Evolutionary conservation across 2,888 invertebrate species (phyloP).

Genomic region (Mallateleia sp.): DNA sequence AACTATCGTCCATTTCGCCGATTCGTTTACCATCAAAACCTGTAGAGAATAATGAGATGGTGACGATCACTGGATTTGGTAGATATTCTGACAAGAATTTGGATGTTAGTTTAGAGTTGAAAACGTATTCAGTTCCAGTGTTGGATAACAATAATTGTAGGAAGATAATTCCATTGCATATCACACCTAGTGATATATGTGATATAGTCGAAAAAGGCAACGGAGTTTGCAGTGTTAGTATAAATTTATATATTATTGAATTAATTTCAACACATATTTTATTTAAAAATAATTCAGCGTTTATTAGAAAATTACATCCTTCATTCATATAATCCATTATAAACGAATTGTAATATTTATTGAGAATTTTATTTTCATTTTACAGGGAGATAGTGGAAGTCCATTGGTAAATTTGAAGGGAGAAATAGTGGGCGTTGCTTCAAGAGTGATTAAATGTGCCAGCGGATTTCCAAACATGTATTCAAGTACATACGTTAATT

Average conservation of each 20-base stretch:
- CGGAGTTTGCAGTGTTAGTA: slow-evolving; percentile 1
- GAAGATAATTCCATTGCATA: not conserved
- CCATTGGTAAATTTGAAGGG: not conserved
- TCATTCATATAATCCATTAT: too few relatives aligned
- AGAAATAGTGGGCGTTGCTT: slow-evolving; percentile 13
- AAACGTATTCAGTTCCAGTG: not conserved
- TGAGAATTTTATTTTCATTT: too few relatives aligned
- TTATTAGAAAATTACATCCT: too few relatives aligned
- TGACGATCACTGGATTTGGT: not conserved
- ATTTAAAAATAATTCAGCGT: too few relatives aligned
- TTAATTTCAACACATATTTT: too few relatives aligned
- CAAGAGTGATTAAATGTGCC: slow-evolving; percentile 10
- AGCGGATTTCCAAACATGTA: slow-evolving; percentile 11
- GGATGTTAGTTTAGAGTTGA: not conserved
- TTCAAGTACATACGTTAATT: too few relatives aligned
- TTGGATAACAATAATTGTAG: not conserved
- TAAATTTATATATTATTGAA: too few relatives aligned
- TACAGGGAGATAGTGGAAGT: slow-evolving; percentile 3
- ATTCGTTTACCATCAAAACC: not conserved
- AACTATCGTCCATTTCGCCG: too few relatives aligned
- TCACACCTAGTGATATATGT: not conserved
- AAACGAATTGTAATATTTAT: too few relatives aligned
- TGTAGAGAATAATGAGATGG: not conserved
- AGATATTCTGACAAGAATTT: not conserved
- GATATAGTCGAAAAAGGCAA: not conserved